These are phyloP conservation scores for Ceratina australensis DNA, from an alignment of 1,140 invertebrate genomes.

Conservation along the genomic window DNA sequence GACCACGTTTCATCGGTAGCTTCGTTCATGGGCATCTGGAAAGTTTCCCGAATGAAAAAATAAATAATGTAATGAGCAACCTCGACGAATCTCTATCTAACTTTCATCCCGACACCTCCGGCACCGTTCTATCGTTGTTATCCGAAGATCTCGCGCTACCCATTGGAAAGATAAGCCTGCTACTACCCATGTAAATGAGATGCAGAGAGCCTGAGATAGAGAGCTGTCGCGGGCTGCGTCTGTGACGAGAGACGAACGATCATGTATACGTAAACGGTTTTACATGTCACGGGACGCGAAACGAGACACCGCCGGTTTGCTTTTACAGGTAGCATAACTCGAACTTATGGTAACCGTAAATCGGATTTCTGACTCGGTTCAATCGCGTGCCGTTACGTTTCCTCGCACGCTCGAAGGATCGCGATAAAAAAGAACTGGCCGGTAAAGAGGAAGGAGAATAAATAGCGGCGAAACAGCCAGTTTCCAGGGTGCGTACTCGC, in stretches of 20 bases:
- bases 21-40: too few species aligned
- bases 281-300: slow-evolving; percentile 4
- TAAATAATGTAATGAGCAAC: slow-evolving; percentile 10
- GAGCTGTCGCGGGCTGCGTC: background rate
- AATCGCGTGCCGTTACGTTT: background rate
- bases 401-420: slow-evolving; percentile 5
- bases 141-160: slow-evolving; percentile 33
- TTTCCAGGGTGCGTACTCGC: too few species aligned
- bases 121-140: slow-evolving; percentile 51
- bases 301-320: too few species aligned
- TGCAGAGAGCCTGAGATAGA: background rate
- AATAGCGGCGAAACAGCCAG: background rate
- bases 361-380: slow-evolving; percentile 9
- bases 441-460: background rate
- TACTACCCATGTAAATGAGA: slow-evolving; percentile 13
- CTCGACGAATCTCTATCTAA: slow-evolving; percentile 3
- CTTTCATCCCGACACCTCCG: slow-evolving; percentile 41
- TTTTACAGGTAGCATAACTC: background rate
- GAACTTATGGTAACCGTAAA: background rate
- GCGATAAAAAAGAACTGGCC: slow-evolving; percentile 28
- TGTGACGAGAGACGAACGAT: background rate
- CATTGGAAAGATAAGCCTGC: slow-evolving; percentile 36
- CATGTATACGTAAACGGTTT: slow-evolving; percentile 11
- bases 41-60: background rate
- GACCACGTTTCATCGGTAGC: background rate